Evolutionary conservation across 2,113 vertebrate genomes (phyloP).

Genomic region (Coptodon bakossiorum): DNA sequence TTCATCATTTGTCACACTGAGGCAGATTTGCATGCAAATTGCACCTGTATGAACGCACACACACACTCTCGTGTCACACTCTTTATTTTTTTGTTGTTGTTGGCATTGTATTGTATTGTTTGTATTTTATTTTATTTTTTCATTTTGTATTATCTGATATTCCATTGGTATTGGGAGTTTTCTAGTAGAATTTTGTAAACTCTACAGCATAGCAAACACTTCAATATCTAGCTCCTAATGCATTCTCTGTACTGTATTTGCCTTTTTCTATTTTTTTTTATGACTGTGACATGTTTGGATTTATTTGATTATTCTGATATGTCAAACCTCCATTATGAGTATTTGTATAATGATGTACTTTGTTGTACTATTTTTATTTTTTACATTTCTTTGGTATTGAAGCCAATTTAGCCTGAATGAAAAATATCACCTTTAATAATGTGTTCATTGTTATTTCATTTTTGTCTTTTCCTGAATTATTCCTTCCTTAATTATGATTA

Average conservation of each 20-base stretch:
- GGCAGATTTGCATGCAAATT: slow-evolving; percentile 61
- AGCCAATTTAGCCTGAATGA: slow-evolving; percentile 58
- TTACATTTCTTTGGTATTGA: slow-evolving; percentile 65
- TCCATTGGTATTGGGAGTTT: slow-evolving; percentile 65
- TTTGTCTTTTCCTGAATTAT: background rate
- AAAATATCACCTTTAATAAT: slow-evolving; percentile 59
- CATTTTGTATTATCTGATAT: slow-evolving; percentile 62
- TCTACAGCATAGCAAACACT: slow-evolving; percentile 60
- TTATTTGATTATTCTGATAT: slow-evolving; percentile 55
- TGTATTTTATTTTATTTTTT: slow-evolving; percentile 28
- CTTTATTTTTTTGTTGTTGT: background rate
- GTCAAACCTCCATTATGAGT: slow-evolving; percentile 61
- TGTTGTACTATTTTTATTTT: slow-evolving; percentile 70
- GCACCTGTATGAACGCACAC: slow-evolving; percentile 55
- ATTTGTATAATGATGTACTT: slow-evolving; percentile 69
- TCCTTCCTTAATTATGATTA: background rate
- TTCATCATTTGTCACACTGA: slow-evolving; percentile 40
- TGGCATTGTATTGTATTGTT: slow-evolving; percentile 11
- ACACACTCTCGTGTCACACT: slow-evolving; percentile 27
- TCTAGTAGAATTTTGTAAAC: slow-evolving; percentile 73
- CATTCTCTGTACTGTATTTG: slow-evolving; percentile 66
- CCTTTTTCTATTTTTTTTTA: slow-evolving; percentile 71
- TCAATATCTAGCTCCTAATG: slow-evolving; percentile 66
- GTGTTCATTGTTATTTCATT: background rate
- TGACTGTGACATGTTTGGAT: slow-evolving; percentile 59